These are phyloP conservation scores for Platysteira castanea DNA, from an alignment of 2,113 vertebrate genomes.

Conservation along the genomic window DNA sequence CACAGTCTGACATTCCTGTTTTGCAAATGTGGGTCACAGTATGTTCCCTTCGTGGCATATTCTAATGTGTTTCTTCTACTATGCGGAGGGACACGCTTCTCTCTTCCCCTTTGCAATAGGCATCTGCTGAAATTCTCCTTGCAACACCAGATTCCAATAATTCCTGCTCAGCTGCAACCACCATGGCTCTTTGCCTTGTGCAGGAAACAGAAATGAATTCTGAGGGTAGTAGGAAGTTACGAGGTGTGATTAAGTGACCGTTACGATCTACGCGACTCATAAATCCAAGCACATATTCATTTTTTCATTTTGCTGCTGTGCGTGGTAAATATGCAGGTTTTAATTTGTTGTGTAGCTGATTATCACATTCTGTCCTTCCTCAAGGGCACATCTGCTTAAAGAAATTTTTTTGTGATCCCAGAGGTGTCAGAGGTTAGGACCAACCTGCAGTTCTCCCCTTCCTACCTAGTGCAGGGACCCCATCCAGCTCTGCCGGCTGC, in stretches of 20 bases:
- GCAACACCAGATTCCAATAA: not conserved
- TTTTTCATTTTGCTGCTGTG: not conserved
- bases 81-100: not conserved
- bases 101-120: not conserved
- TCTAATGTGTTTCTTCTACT: not conserved
- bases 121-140: not conserved
- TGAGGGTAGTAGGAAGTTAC: not conserved
- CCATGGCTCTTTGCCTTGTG: not conserved
- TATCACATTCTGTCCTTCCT: not conserved
- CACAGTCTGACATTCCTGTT: conserved; percentile 60
- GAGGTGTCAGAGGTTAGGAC: not conserved
- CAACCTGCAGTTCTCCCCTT: not conserved
- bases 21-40: conserved; percentile 68
- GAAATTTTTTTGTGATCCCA: not conserved
- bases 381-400: not conserved
- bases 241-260: not conserved
- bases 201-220: not conserved
- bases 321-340: not conserved
- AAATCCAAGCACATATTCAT: not conserved
- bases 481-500: not conserved
- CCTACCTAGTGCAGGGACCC: not conserved
- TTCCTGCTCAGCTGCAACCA: not conserved
- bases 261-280: not conserved
- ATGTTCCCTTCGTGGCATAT: not conserved
- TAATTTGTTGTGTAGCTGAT: not conserved